These are phyloP conservation scores for Fragum whitleyi DNA, from an alignment of 2,888 invertebrate species.

Conservation along the genomic window DNA sequence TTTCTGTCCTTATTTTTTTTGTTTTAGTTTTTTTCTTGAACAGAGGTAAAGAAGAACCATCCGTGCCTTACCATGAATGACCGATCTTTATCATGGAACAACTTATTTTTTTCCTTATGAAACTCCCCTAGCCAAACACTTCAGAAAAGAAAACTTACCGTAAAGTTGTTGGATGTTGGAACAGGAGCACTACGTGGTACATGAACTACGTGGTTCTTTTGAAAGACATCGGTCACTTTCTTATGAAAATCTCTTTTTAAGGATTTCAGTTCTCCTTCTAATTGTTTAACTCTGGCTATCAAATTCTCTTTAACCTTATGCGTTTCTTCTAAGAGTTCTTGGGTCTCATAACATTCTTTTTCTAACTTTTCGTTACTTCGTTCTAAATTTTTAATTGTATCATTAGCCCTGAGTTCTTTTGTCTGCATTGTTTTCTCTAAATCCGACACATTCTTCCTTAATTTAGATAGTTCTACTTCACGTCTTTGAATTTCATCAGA, in stretches of 20 bases:
- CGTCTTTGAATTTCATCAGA: constrained; percentile 72
- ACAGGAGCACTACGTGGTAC: constrained; percentile 53
- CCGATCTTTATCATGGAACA: too few species aligned
- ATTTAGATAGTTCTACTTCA: constrained; percentile 74
- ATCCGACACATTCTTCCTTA: constrained; percentile 68
- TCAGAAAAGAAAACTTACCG: too few species aligned
- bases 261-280: constrained; percentile 79
- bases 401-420: constrained; percentile 67
- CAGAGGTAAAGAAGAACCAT: too few species aligned
- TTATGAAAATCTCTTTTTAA: constrained; percentile 77
- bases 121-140: too few species aligned
- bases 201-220: constrained; percentile 58
- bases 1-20: too few species aligned
- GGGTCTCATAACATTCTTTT: constrained; percentile 75
- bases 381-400: constrained; percentile 73
- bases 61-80: too few species aligned
- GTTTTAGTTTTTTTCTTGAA: too few species aligned
- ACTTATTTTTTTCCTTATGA: too few species aligned
- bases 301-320: constrained; percentile 75
- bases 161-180: constrained; percentile 38
- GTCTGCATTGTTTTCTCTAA: constrained; percentile 76
- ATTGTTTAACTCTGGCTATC: constrained; percentile 73
- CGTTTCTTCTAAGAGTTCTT: constrained; percentile 75
- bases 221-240: constrained; percentile 74
- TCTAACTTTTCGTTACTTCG: constrained; percentile 74